phyloP scores from a whole-genome alignment of 2,888 invertebrate genomes.

The Sphaeridia pumilis region DNA sequence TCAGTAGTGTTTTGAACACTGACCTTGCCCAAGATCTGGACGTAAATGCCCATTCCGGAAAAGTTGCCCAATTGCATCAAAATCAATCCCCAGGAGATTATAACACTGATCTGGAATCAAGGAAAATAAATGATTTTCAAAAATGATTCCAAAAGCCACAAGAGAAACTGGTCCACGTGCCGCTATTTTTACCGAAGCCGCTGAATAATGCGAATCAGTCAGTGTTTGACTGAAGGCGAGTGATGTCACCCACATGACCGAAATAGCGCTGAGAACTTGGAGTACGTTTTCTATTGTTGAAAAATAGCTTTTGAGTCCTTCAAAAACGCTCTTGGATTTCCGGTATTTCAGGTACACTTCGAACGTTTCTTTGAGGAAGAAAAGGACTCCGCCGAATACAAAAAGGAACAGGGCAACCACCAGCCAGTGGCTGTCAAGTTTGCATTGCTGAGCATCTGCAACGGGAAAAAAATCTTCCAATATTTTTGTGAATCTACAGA shows the following conservation, averaged over 20 bases:
- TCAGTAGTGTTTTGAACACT: not conserved
- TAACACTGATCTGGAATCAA: constrained; percentile 8
- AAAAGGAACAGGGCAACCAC: constrained; percentile 3
- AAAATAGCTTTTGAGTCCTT: constrained; percentile 3
- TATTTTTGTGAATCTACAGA: not conserved
- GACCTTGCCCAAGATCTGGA: constrained; percentile 13
- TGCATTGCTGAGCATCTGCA: constrained; percentile 4
- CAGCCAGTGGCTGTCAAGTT: not conserved
- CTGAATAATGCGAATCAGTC: constrained; percentile 10
- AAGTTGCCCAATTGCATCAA: constrained; percentile 15
- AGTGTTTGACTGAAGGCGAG: constrained; percentile 5
- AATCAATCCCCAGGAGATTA: constrained; percentile 11
- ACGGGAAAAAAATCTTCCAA: not conserved
- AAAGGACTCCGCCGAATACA: constrained; percentile 2
- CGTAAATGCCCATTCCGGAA: constrained; percentile 10
- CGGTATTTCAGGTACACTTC: constrained; percentile 1
- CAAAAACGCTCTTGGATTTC: not conserved
- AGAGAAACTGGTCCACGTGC: no score
- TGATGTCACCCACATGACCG: constrained; percentile 4
- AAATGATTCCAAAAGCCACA: no score
- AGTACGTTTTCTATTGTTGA: constrained; percentile 9
- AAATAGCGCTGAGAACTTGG: constrained; percentile 2
- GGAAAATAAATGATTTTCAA: no score
- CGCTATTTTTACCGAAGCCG: constrained; percentile 9
- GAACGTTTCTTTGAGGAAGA: constrained; percentile 11